Conservation (phyloP, 2,888 invertebrate genomes). For the Thera obeliscata region DNA sequence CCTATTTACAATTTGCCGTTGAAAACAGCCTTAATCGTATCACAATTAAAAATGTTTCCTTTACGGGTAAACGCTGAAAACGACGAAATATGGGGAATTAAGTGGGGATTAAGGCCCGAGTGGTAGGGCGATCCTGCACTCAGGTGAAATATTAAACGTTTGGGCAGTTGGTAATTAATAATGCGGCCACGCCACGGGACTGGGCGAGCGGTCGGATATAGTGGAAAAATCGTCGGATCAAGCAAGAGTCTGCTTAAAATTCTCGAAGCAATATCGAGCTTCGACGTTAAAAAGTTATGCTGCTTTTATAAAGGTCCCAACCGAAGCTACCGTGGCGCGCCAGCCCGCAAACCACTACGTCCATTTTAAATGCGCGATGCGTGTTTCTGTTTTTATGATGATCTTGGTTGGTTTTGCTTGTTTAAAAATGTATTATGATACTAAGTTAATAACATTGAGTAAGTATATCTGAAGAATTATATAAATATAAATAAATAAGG, state of each 20-base stretch:
- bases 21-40: slow-evolving; percentile 48
- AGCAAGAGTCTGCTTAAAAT: slow-evolving; percentile 63
- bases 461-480: not conserved
- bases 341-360: slow-evolving; percentile 49
- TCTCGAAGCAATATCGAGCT: slow-evolving; percentile 64
- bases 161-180: slow-evolving; percentile 78
- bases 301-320: slow-evolving; percentile 54
- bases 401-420: slow-evolving; percentile 2
- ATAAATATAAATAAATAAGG: no score
- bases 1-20: slow-evolving; percentile 3
- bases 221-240: slow-evolving; percentile 79
- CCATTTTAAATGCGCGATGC: slow-evolving; percentile 47
- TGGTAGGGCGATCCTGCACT: slow-evolving; percentile 69
- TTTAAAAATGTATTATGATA: not conserved
- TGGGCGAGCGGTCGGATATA: slow-evolving; percentile 65
- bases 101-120: slow-evolving; percentile 71
- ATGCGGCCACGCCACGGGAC: slow-evolving; percentile 65
- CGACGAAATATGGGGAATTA: slow-evolving; percentile 74
- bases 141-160: slow-evolving; percentile 79
- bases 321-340: slow-evolving; percentile 45
- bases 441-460: not conserved
- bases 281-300: slow-evolving; percentile 56
- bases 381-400: slow-evolving; percentile 20
- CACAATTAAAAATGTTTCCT: slow-evolving; percentile 62
- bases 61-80: slow-evolving; percentile 64